A percentile compares a stretch with the other conserved stretches of the same genome.
These are phyloP conservation scores for Actenoides hombroni DNA, from an alignment of 2,113 vertebrate genomes.

Conservation along the genomic window DNA sequence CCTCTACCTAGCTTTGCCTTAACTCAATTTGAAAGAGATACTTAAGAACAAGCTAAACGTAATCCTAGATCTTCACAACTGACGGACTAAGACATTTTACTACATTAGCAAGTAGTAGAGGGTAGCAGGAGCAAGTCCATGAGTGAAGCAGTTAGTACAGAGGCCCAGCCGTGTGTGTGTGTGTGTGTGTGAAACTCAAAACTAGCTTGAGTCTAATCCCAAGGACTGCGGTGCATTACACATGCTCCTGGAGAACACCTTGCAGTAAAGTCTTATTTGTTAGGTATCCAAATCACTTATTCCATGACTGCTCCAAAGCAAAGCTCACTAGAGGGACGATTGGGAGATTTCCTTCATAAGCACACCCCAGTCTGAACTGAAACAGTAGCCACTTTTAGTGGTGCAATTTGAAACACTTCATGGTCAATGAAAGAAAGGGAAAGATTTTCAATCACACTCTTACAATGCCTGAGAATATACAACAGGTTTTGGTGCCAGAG, in stretches of 20 bases:
- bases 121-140: not conserved
- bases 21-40: not conserved
- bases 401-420: not conserved
- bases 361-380: not conserved
- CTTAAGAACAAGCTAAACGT: not conserved
- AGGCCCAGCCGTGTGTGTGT: not conserved
- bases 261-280: not conserved
- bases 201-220: not conserved
- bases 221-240: accelerated
- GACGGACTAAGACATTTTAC: not conserved
- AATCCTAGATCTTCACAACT: not conserved
- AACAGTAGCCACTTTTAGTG: too few species aligned
- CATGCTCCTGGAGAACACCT: not conserved
- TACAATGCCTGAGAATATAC: not conserved
- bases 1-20: not conserved
- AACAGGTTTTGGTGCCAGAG: not conserved
- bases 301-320: not conserved
- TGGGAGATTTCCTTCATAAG: not conserved
- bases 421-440: not conserved
- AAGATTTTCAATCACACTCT: not conserved
- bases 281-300: not conserved
- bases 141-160: not conserved
- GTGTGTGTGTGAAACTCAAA: not conserved
- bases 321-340: not conserved
- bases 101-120: not conserved